A percentile compares a stretch with the other conserved stretches of the same genome.
These are phyloP conservation scores for Zygogramma bicolorata DNA, from an alignment of 2,888 invertebrate genomes.

Conservation along the genomic window DNA sequence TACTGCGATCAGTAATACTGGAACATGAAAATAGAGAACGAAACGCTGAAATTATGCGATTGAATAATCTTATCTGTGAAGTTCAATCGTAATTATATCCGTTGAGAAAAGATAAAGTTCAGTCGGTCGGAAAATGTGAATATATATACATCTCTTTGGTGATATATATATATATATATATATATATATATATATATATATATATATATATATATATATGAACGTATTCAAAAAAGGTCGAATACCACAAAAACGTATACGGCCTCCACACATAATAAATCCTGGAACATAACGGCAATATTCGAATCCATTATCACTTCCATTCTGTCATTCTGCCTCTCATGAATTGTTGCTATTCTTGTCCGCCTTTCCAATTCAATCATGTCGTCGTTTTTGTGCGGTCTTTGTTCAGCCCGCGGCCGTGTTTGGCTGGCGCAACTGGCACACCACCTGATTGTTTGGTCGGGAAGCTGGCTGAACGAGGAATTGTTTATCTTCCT, in stretches of 20 bases:
- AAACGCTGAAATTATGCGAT: too few species aligned
- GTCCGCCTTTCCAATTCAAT: background rate
- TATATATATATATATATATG: too few species aligned
- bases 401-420: background rate
- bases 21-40: too few species aligned
- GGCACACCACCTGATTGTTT: background rate
- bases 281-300: background rate
- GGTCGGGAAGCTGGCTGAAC: background rate
- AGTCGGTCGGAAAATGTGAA: too few species aligned
- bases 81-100: too few species aligned
- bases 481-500: background rate
- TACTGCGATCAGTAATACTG: too few species aligned
- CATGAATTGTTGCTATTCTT: background rate
- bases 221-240: background rate
- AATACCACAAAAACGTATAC: background rate
- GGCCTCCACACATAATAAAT: background rate
- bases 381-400: background rate
- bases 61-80: too few species aligned
- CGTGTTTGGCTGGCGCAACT: background rate
- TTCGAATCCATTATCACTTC: background rate
- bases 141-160: too few species aligned
- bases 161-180: too few species aligned
- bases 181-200: too few species aligned
- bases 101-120: too few species aligned
- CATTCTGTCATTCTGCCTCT: background rate